Evolutionary conservation across 2,113 vertebrate species (phyloP).

Genomic region (Laticauda laticaudata): DNA sequence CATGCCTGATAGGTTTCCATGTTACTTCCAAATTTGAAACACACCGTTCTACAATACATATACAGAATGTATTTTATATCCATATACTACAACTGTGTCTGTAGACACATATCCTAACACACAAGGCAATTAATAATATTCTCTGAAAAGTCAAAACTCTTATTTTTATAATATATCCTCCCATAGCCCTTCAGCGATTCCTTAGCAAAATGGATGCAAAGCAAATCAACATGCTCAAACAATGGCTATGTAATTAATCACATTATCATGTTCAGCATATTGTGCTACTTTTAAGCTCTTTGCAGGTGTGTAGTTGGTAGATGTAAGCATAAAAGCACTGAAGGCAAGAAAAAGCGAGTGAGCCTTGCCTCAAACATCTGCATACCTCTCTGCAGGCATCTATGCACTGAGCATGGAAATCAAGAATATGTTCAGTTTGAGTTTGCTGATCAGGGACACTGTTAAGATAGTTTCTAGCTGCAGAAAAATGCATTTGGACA

Average conservation of each 20-base stretch:
- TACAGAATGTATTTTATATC: not conserved
- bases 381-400: not conserved
- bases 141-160: conserved; percentile 45
- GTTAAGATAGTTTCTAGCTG: not conserved
- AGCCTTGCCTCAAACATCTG: not conserved
- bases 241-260: not conserved
- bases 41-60: not conserved
- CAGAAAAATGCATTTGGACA: not conserved
- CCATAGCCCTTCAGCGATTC: not conserved
- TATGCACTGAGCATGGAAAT: not conserved
- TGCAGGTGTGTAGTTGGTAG: not conserved
- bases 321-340: not conserved
- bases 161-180: not conserved
- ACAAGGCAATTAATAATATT: conserved; percentile 63
- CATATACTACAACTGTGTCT: not conserved
- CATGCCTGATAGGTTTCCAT: not conserved
- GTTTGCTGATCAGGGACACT: not conserved
- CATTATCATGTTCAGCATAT: not conserved
- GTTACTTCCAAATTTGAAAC: not conserved
- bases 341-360: not conserved
- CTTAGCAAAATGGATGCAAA: not conserved
- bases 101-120: not conserved
- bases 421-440: not conserved
- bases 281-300: not conserved
- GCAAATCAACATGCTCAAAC: not conserved